phyloP scores from a whole-genome alignment of 1,140 invertebrate genomes.

The Solenopsis fugax region DNA sequence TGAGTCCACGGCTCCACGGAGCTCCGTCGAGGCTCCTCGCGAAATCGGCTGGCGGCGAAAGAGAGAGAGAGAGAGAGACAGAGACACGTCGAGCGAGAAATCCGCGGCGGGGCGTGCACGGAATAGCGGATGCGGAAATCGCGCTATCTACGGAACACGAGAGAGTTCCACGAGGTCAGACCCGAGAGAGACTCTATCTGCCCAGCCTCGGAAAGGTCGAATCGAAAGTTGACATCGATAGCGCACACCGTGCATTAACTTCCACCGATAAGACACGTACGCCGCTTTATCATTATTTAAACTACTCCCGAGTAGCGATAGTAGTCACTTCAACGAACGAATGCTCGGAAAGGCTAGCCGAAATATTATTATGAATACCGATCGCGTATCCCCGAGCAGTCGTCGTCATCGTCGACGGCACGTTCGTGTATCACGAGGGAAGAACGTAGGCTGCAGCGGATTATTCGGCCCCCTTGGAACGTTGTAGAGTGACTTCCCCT shows the following conservation, averaged over 20 bases:
- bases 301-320: not conserved
- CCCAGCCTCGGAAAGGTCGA: not conserved
- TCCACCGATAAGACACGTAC: not conserved
- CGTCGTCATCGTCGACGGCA: slow-evolving; percentile 27
- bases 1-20: not conserved
- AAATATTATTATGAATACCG: not conserved
- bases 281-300: not conserved
- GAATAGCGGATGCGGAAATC: slow-evolving; percentile 22
- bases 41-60: slow-evolving; percentile 7
- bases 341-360: not conserved
- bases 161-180: not conserved
- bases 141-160: not conserved
- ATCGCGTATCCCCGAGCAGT: slow-evolving; percentile 34
- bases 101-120: not conserved
- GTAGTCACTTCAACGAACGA: not conserved
- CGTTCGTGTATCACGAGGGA: slow-evolving; percentile 52
- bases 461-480: slow-evolving; percentile 73
- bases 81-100: slow-evolving; percentile 1
- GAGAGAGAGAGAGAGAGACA: not conserved
- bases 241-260: not conserved
- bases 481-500: slow-evolving; percentile 69
- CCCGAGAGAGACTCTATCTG: not conserved
- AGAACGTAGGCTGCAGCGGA: slow-evolving; percentile 36
- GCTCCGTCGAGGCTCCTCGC: not conserved
- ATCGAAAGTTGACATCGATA: slow-evolving; percentile 25